Evolutionary conservation across 2,113 vertebrate species (phyloP), one percentile per base, ranked within the genome.

Genomic region (Poecilia latipinna): DNA sequence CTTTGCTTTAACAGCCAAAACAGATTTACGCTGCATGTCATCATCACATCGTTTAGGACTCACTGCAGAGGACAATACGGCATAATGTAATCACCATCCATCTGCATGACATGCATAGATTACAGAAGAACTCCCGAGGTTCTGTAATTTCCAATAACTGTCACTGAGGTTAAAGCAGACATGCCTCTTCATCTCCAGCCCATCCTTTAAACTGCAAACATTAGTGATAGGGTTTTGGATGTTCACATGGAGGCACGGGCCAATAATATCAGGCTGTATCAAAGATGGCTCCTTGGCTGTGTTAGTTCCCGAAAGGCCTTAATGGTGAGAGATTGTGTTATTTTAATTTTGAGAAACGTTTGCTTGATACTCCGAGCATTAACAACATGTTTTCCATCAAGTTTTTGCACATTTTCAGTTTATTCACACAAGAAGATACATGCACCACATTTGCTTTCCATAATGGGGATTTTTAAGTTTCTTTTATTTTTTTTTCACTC

Each of bases 61-160:
- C 71, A 32, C 82, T 68, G 70, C 17, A 3, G 83, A 86, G 82
- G 70, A 85, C 83, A 86, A 86, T 81, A 78, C 72, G 72, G 68
- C 82, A 82, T 82, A 80, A 86, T 76, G 82, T 78, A 79, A 86
- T 85, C 83, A 77, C 65, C 82, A 86, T 89, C 77, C 77, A 88
- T 91, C 86, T 86, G 70, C 32, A 61, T 74, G 81, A 76, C 74
- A 65, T 82, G 48, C 65, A 83, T 74, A 80, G 71, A 88, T 86
- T 82, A 88, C 74, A 71, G 63, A 74, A 24, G 66, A 71, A 72
- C 68, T 83, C 84, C 76, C 74, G n/a, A 73, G 77, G 81, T 80
- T 85, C 84, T 76, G 78, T 88, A 86, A 86, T 74, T 84, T 79
- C 83, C 74, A 80, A 90, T 90, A 80, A 81, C 82, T 79, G 88